These are phyloP conservation scores for Acronicta aceris DNA, from an alignment of 2,888 invertebrate species.

Conservation along the genomic window DNA sequence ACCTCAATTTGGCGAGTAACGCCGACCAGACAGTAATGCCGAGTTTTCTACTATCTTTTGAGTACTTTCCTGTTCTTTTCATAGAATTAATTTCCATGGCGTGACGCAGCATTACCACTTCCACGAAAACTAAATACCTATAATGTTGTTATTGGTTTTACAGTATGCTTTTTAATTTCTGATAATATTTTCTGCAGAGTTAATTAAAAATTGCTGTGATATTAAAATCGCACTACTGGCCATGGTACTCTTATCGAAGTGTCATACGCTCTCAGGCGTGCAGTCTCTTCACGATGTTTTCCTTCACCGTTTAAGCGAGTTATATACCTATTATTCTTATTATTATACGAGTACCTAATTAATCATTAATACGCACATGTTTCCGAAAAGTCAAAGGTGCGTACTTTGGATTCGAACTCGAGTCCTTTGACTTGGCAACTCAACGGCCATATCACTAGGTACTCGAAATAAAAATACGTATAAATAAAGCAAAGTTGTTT, in stretches of 20 bases:
- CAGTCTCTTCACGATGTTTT: too few relatives aligned
- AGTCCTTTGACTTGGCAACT: too few relatives aligned
- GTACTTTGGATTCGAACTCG: too few relatives aligned
- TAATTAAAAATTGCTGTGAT: constrained; percentile 14
- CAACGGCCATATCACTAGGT: constrained; percentile 2
- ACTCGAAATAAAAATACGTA: too few relatives aligned
- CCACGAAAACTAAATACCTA: constrained; percentile 22
- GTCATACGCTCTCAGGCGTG: too few relatives aligned
- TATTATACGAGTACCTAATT: too few relatives aligned
- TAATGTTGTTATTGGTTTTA: constrained; percentile 35
- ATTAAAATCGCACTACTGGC: too few relatives aligned
- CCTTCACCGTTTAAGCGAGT: too few relatives aligned
- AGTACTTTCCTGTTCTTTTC: constrained; percentile 34
- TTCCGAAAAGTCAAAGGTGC: too few relatives aligned
- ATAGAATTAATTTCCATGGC: constrained; percentile 30
- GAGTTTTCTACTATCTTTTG: constrained; percentile 38
- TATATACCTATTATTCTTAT: too few relatives aligned
- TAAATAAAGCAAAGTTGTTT: constrained; percentile 20
- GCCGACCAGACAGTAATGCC: constrained; percentile 27
- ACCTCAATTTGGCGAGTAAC: constrained; percentile 52
- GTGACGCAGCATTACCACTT: constrained; percentile 25
- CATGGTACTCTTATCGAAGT: too few relatives aligned
- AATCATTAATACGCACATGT: too few relatives aligned
- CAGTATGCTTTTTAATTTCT: constrained; percentile 22
- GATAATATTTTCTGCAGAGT: constrained; percentile 4